Evolutionary conservation across 2,113 vertebrate genomes (phyloP).

Genomic region (Thunnus maccoyii): DNA sequence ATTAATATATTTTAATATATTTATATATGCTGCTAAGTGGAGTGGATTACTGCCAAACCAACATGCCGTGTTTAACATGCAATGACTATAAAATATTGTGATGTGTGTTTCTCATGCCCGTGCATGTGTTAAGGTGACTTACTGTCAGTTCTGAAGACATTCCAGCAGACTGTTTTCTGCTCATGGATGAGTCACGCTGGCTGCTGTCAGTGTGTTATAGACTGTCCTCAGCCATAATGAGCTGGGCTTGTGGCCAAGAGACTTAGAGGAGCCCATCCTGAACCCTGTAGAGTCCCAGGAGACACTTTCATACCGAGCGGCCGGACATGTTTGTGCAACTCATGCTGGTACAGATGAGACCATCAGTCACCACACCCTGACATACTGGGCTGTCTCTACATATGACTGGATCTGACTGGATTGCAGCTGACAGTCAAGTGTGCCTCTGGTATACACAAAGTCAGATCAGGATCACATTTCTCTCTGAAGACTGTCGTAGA

Average conservation of each 20-base stretch:
- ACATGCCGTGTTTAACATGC: no score
- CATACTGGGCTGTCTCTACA: background rate
- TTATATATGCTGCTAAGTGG: no score
- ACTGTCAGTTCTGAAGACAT: background rate
- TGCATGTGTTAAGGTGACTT: no score
- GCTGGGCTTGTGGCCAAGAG: constrained; percentile 33
- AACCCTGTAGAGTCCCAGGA: background rate
- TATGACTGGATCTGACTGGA: background rate
- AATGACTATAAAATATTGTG: no score
- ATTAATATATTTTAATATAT: no score
- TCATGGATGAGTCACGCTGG: constrained; percentile 8
- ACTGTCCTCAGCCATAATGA: constrained; percentile 8
- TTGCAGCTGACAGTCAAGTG: background rate
- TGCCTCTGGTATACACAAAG: background rate
- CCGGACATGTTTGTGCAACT: constrained; percentile 1
- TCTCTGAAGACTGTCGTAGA: background rate
- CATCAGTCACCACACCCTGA: background rate
- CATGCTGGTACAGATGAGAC: background rate
- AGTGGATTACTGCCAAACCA: no score
- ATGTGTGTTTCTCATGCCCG: no score
- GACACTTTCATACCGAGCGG: background rate
- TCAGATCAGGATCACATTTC: background rate
- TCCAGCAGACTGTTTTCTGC: no score
- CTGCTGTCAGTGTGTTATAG: constrained; percentile 9
- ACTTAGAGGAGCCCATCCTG: constrained; percentile 8